Conservation (phyloP, 2,888 invertebrate species). For the Perizoma affinitatum region DNA sequence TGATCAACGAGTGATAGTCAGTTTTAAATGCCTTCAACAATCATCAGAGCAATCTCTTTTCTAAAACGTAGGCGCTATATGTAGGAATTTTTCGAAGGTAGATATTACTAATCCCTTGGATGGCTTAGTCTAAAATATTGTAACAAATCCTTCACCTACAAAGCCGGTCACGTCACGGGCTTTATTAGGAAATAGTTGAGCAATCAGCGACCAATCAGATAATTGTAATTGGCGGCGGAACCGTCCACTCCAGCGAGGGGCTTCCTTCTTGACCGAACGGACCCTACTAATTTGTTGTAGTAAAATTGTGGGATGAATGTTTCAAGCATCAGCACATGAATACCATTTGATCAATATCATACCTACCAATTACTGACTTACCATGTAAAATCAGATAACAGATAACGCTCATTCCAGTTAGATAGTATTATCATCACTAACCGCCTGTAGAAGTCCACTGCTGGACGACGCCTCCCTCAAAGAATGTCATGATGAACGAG, state of each 20-base stretch:
- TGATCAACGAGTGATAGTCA: too few relatives aligned
- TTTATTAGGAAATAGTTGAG: slow-evolving; percentile 80
- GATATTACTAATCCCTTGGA: not conserved
- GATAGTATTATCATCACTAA: too few relatives aligned
- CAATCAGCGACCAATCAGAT: slow-evolving; percentile 79
- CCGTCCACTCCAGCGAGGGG: slow-evolving; percentile 66
- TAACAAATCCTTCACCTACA: slow-evolving; percentile 52
- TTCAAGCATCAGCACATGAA: not conserved
- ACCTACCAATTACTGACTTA: too few relatives aligned
- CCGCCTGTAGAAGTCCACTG: too few relatives aligned
- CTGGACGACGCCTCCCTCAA: too few relatives aligned
- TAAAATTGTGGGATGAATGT: slow-evolving; percentile 23
- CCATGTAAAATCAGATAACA: too few relatives aligned
- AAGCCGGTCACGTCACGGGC: slow-evolving; percentile 47
- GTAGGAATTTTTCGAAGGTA: not conserved
- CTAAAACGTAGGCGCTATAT: not conserved
- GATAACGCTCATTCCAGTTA: too few relatives aligned
- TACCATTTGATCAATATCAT: too few relatives aligned
- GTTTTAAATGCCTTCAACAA: not conserved
- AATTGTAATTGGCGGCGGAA: slow-evolving; percentile 81
- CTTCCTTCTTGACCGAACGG: slow-evolving; percentile 59
- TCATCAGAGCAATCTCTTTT: not conserved
- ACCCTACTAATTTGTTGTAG: slow-evolving; percentile 38
- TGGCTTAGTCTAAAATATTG: not conserved
- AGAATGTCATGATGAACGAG: too few relatives aligned